A percentile compares a stretch with the other conserved stretches of the same genome.
These are phyloP conservation scores for Drosophila ironensis DNA, from an alignment of 1,140 invertebrate species.

Conservation along the genomic window DNA sequence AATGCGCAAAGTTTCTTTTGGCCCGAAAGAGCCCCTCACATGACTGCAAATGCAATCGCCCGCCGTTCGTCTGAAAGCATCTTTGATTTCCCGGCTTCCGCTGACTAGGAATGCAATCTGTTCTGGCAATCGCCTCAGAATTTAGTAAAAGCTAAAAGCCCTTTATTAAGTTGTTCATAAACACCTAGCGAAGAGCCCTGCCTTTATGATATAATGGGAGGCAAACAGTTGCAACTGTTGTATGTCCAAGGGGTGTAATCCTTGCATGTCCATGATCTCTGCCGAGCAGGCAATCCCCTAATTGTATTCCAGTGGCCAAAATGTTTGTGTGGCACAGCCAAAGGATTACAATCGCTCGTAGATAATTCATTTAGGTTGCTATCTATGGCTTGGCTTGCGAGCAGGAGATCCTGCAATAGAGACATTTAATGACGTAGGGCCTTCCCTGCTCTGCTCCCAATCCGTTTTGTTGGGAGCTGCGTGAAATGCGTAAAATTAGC, in stretches of 20 bases:
- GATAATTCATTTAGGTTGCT: slow-evolving; percentile 1
- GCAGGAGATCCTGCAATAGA: slow-evolving; percentile 39
- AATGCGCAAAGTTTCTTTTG: slow-evolving; percentile 73
- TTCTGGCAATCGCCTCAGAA: too few species aligned
- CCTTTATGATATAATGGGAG: too few species aligned
- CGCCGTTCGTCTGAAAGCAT: slow-evolving; percentile 1
- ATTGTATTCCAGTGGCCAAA: slow-evolving; percentile 2
- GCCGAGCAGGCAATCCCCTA: neutral
- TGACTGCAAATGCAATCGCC: slow-evolving; percentile 10
- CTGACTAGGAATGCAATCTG: too few species aligned
- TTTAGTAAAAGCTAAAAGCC: too few species aligned
- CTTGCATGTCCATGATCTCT: too few species aligned
- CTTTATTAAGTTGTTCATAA: too few species aligned
- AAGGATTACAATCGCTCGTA: slow-evolving; percentile 26
- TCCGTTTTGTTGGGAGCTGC: slow-evolving; percentile 1
- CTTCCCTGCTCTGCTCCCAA: neutral
- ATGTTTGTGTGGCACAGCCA: neutral
- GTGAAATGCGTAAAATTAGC: slow-evolving; percentile 69
- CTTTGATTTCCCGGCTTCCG: slow-evolving; percentile 10
- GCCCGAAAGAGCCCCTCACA: slow-evolving; percentile 2
- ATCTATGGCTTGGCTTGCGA: neutral
- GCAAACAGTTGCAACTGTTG: too few species aligned
- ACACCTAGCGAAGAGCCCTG: too few species aligned
- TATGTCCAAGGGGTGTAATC: too few species aligned
- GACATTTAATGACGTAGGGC: slow-evolving; percentile 52